Evolutionary conservation across 1,140 invertebrate genomes (phyloP).

Genomic region (Meloidogyne hapla): DNA sequence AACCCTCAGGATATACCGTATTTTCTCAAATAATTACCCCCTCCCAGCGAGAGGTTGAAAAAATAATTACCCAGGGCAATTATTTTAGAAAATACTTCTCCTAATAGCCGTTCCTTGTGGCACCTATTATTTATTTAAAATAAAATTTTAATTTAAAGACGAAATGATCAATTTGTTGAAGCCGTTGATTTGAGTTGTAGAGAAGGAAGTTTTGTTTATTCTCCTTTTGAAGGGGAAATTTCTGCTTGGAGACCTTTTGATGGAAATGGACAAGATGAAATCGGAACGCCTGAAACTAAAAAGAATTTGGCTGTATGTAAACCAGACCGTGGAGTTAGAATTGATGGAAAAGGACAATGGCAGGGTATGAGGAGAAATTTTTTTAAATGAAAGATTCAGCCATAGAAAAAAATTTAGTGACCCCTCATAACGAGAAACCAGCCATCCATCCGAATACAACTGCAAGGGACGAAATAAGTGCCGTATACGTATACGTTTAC

Average conservation of each 20-base stretch:
- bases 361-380: conserved; percentile 33
- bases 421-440: too few species aligned
- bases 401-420: too few species aligned
- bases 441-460: too few species aligned
- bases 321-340: conserved; percentile 55
- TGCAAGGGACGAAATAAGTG: too few species aligned
- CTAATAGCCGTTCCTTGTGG: too few species aligned
- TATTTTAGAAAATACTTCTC: too few species aligned
- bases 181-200: conserved; percentile 54
- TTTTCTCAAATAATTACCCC: too few species aligned
- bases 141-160: conserved; percentile 42
- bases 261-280: conserved; percentile 47
- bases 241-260: conserved; percentile 58
- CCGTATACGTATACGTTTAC: too few species aligned
- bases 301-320: not conserved
- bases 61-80: too few species aligned
- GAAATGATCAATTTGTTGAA: conserved; percentile 52
- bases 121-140: not conserved
- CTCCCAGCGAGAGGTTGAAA: too few species aligned
- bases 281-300: conserved; percentile 27
- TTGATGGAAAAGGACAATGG: conserved; percentile 62
- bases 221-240: conserved; percentile 60
- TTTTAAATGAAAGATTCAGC: not conserved
- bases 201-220: conserved; percentile 42
- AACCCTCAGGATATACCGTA: too few species aligned